Evolutionary conservation across 2,797 vertebrate genomes (phyloP).

Genomic region (Cossypha caffra): DNA sequence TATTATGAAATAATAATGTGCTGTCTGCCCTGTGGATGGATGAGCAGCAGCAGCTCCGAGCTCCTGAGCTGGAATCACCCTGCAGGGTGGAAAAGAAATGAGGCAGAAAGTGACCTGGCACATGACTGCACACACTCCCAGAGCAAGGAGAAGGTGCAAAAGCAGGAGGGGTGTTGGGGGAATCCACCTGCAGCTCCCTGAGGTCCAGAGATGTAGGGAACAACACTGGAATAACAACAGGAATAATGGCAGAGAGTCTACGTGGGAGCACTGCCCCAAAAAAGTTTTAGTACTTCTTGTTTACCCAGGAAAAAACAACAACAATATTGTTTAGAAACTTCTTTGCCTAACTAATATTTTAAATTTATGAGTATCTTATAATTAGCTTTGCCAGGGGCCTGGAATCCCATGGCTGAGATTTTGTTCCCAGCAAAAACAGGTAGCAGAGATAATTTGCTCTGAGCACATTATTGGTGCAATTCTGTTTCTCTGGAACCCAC

Average conservation of each 20-base stretch:
- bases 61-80: not conserved
- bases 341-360: not conserved
- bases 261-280: fast-evolving
- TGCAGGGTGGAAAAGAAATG: not conserved
- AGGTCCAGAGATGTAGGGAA: fast-evolving
- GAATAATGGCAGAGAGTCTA: not conserved
- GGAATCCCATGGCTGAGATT: not conserved
- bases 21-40: not conserved
- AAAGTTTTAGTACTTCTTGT: not conserved
- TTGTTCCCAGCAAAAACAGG: not conserved
- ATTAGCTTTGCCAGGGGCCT: not conserved
- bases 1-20: not conserved
- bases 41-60: not conserved
- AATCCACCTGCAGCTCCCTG: not conserved
- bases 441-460: not conserved
- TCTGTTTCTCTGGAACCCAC: not conserved
- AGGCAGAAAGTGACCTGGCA: not conserved
- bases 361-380: not conserved
- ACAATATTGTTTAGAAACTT: not conserved
- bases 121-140: fast-evolving
- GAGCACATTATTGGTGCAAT: not conserved
- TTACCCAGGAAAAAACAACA: not conserved
- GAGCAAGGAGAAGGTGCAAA: not conserved
- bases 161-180: not conserved
- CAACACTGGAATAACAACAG: not conserved